phyloP scores from a whole-genome alignment of 2,113 vertebrate genomes.

The Bubo scandiacus region DNA sequence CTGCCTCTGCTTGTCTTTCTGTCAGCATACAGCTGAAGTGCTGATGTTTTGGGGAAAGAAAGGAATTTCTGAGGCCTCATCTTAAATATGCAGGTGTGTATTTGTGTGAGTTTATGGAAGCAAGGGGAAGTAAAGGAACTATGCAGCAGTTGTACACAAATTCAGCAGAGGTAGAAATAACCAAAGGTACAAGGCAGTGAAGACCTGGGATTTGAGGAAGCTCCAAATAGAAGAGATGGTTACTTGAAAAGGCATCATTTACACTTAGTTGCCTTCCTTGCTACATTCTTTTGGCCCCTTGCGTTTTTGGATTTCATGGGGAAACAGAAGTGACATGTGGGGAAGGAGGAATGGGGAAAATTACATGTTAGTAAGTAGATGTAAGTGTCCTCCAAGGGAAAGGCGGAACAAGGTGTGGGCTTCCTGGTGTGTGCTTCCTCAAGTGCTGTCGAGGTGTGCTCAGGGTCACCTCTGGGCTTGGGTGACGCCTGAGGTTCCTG shows the following conservation, averaged over 20 bases:
- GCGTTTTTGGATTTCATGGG: background rate
- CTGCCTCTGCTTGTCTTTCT: background rate
- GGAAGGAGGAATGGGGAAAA: background rate
- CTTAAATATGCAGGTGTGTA: background rate
- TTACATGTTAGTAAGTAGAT: background rate
- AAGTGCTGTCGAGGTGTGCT: background rate
- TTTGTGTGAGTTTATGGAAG: background rate
- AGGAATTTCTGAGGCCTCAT: background rate
- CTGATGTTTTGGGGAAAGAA: background rate
- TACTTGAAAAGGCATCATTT: background rate
- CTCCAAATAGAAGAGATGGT: background rate
- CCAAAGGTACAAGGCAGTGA: background rate
- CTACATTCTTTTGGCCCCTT: background rate
- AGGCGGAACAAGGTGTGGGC: background rate
- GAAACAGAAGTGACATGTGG: background rate
- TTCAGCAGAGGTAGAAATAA: background rate
- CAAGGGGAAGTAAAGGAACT: background rate
- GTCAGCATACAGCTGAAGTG: background rate
- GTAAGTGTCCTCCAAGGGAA: background rate
- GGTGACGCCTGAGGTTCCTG: background rate
- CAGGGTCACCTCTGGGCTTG: background rate
- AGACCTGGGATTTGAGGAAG: background rate
- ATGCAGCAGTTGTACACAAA: background rate
- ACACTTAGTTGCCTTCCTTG: background rate
- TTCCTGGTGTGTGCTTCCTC: background rate